These are phyloP conservation scores for Amphiduros pacificus DNA, from an alignment of 2,888 invertebrate species.

Conservation along the genomic window DNA sequence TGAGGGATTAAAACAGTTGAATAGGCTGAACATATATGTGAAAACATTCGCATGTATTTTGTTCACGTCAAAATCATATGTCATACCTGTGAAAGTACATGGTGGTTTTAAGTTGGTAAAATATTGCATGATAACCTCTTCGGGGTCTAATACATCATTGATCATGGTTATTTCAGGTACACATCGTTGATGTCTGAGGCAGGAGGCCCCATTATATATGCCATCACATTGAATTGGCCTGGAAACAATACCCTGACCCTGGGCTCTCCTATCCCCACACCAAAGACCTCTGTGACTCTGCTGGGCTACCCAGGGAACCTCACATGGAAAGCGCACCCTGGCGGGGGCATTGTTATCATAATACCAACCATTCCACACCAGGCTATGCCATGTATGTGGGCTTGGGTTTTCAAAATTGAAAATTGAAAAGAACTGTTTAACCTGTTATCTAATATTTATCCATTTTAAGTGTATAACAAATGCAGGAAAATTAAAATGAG, in stretches of 20 bases:
- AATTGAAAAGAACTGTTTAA: too few relatives aligned
- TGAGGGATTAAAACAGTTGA: too few relatives aligned
- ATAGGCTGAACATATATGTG: too few relatives aligned
- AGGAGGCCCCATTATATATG: constrained; percentile 65
- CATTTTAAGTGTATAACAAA: too few relatives aligned
- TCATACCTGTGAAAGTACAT: too few relatives aligned
- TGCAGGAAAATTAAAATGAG: too few relatives aligned
- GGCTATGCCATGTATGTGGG: constrained; percentile 29
- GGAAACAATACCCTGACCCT: constrained; percentile 64
- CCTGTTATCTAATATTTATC: too few relatives aligned
- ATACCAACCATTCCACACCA: constrained; percentile 38
- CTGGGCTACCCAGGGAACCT: constrained; percentile 61
- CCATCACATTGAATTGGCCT: constrained; percentile 74
- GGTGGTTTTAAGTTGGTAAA: neutral
- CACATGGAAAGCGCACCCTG: constrained; percentile 27
- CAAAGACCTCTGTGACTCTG: constrained; percentile 60
- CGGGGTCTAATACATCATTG: neutral
- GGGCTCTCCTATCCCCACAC: constrained; percentile 58
- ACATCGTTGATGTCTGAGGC: constrained; percentile 24
- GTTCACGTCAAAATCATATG: too few relatives aligned
- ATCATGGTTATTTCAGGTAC: constrained; percentile 22
- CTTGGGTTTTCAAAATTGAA: constrained; percentile 31
- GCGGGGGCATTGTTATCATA: constrained; percentile 40
- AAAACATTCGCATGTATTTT: too few relatives aligned
- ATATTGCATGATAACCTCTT: neutral